A percentile compares a stretch with the other conserved stretches of the same genome.
These are phyloP conservation scores for Buceros bicornis DNA, from an alignment of 2,797 vertebrate genomes.

Conservation along the genomic window DNA sequence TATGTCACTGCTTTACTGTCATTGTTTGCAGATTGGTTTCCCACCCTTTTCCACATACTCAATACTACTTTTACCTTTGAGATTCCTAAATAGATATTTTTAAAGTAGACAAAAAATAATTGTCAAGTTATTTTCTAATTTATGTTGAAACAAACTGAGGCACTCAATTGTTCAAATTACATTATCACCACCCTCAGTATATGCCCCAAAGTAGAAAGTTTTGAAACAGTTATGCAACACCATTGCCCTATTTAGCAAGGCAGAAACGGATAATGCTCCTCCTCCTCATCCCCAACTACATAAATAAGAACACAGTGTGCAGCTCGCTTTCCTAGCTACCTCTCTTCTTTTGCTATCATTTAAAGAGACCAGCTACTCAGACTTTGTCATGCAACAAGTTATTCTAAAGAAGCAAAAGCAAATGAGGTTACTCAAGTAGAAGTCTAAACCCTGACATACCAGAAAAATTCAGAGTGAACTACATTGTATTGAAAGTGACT, in stretches of 20 bases:
- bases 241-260: neutral
- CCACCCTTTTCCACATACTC: neutral
- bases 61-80: neutral
- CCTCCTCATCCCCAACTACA: neutral
- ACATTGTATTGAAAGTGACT: neutral
- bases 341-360: neutral
- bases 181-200: neutral
- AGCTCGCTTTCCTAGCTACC: neutral
- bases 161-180: neutral
- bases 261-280: neutral
- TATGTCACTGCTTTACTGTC: neutral
- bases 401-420: constrained; percentile 15
- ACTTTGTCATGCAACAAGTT: neutral
- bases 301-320: neutral
- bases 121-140: neutral
- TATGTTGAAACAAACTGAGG: neutral
- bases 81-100: neutral
- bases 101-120: neutral
- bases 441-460: neutral
- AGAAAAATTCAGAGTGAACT: constrained; percentile 7
- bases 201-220: neutral
- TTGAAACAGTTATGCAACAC: neutral
- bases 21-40: neutral
- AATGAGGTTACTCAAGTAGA: neutral
- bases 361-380: neutral